Evolutionary conservation across 2,888 invertebrate species (phyloP).

Genomic region (Gastrophysa polygoni): DNA sequence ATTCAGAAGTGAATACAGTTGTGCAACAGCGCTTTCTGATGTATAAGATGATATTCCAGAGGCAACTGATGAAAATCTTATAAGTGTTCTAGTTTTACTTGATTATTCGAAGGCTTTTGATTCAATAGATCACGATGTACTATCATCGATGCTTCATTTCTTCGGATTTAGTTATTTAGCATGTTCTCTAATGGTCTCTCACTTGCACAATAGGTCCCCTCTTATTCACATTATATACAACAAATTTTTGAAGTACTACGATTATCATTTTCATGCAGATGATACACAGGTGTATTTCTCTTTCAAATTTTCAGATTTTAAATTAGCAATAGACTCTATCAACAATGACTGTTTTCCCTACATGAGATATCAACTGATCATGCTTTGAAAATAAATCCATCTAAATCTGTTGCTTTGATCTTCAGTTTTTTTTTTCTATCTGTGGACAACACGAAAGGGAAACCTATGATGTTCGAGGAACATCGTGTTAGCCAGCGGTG

Average conservation of each 20-base stretch:
- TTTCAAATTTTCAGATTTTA: no score
- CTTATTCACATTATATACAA: background rate
- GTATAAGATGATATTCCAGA: background rate
- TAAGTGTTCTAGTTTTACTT: background rate
- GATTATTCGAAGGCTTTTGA: background rate
- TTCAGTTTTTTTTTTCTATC: no score
- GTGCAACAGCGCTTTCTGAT: background rate
- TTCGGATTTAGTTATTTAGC: background rate
- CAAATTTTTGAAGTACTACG: background rate
- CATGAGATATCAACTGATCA: no score
- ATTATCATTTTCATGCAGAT: background rate
- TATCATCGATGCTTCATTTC: background rate
- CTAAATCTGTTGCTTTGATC: no score
- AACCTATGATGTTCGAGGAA: no score
- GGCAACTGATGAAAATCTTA: background rate
- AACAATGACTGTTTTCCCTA: no score
- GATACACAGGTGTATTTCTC: no score
- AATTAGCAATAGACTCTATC: no score
- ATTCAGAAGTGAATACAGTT: background rate
- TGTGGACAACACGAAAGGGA: no score
- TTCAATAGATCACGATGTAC: background rate
- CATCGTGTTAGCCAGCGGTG: no score
- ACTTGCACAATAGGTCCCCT: background rate
- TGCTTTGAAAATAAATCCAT: no score
- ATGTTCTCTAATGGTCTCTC: background rate